Evolutionary conservation across 2,888 invertebrate species (phyloP).

Genomic region (Caenorhabditis sp.): DNA sequence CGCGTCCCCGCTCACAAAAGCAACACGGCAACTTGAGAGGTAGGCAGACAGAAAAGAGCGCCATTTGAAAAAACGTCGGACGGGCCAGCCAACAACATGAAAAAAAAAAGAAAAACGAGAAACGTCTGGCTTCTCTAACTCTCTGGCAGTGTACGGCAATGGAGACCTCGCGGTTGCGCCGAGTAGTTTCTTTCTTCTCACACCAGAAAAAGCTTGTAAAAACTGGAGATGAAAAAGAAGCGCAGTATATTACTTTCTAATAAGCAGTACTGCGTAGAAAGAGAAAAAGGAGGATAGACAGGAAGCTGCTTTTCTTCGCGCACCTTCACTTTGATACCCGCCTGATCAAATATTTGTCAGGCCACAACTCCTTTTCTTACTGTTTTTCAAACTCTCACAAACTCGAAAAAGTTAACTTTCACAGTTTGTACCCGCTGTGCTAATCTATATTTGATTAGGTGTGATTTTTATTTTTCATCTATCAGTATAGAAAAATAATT

Average conservation of each 20-base stretch:
- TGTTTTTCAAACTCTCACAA: conserved; percentile 27
- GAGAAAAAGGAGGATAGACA: background rate
- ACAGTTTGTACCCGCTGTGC: no score
- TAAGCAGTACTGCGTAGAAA: conserved; percentile 43
- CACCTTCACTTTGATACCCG: conserved; percentile 2
- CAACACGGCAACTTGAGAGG: conserved; percentile 44
- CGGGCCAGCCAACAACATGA: background rate
- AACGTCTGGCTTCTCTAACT: conserved; percentile 33
- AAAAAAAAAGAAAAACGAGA: conserved; percentile 2
- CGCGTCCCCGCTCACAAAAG: conserved; percentile 25
- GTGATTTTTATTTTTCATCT: no score
- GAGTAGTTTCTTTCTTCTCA: conserved; percentile 24
- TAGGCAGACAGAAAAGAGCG: conserved; percentile 34
- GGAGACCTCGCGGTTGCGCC: conserved; percentile 46
- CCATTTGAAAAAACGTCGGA: conserved; percentile 32
- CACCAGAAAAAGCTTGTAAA: conserved; percentile 26
- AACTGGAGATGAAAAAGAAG: conserved; percentile 49
- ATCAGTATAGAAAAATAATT: no score
- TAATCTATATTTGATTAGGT: no score
- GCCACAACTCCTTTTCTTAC: background rate
- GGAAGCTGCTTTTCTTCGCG: background rate
- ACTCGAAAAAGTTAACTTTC: no score
- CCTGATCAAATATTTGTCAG: conserved; percentile 49
- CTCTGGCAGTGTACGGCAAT: conserved; percentile 28
- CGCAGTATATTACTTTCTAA: conserved; percentile 32